Conservation (phyloP, 2,888 invertebrate species). For the Diaperis boleti region DNA sequence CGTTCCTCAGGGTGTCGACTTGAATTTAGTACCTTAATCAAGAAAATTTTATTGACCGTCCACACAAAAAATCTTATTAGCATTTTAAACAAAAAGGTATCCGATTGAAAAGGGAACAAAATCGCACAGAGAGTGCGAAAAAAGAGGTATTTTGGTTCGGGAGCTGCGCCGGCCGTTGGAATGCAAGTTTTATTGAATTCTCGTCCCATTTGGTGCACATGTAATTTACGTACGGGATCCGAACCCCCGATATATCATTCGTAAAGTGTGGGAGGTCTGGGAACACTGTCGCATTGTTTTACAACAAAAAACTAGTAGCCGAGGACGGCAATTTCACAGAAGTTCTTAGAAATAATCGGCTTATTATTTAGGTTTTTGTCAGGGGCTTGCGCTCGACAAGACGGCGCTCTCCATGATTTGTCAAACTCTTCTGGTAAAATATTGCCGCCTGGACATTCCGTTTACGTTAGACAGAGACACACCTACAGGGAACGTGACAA, state of each 20-base stretch:
- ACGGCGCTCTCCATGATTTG: slow-evolving; percentile 35
- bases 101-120: background rate
- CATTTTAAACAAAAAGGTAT: slow-evolving; percentile 5
- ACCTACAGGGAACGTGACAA: too few species aligned
- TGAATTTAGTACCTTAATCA: slow-evolving; percentile 20
- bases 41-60: slow-evolving; percentile 14
- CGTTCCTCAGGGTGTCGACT: slow-evolving; percentile 27
- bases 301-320: slow-evolving; percentile 38
- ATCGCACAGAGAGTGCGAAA: slow-evolving; percentile 1
- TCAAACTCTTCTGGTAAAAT: slow-evolving; percentile 22
- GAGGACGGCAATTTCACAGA: slow-evolving; percentile 40
- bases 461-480: slow-evolving; percentile 13
- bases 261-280: slow-evolving; percentile 37
- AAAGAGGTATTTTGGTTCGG: slow-evolving; percentile 11
- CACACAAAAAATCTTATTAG: slow-evolving; percentile 3
- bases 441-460: slow-evolving; percentile 20
- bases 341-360: slow-evolving; percentile 43
- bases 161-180: slow-evolving; percentile 12
- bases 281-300: slow-evolving; percentile 35
- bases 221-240: slow-evolving; percentile 30
- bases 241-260: slow-evolving; percentile 25
- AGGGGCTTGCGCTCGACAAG: slow-evolving; percentile 38
- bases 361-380: slow-evolving; percentile 37
- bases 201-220: slow-evolving; percentile 23
- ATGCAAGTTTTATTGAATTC: slow-evolving; percentile 32